Conservation (phyloP, 2,888 invertebrate genomes). For the Pomacea canaliculata region DNA sequence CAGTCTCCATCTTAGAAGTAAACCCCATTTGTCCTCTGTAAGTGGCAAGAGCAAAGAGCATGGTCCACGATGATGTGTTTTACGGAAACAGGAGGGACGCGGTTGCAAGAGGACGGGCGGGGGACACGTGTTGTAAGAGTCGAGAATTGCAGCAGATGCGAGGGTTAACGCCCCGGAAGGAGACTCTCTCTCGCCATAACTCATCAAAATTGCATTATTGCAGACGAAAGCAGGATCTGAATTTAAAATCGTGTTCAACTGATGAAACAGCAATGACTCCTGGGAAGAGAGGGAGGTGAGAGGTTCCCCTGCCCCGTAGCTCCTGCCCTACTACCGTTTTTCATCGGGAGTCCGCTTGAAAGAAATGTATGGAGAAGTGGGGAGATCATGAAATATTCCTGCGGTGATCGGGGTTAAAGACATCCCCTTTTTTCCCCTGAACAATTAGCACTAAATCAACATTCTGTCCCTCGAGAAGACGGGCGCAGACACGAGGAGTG, state of each 20-base stretch:
- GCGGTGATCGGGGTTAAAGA: constrained; percentile 21
- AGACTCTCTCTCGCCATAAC: neutral
- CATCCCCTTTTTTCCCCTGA: constrained; percentile 11
- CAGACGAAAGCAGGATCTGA: neutral
- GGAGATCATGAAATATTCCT: constrained; percentile 6
- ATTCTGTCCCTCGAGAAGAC: constrained; percentile 5
- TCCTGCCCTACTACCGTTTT: no score
- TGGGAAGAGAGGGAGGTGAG: neutral
- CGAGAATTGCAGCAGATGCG: no score
- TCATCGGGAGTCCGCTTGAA: no score
- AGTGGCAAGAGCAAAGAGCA: no score
- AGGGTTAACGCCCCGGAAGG: no score
- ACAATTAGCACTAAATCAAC: constrained; percentile 27
- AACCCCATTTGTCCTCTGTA: no score
- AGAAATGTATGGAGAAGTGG: no score
- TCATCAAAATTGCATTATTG: neutral
- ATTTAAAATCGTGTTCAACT: constrained; percentile 17
- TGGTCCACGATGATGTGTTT: no score
- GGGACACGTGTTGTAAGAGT: no score
- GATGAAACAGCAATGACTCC: constrained; percentile 12
- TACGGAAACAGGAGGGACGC: no score
- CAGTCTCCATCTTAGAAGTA: no score
- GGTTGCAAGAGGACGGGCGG: no score
- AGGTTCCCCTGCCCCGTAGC: neutral
- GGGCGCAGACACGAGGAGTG: neutral